A percentile compares a stretch with the other conserved stretches of the same genome.
These are phyloP conservation scores for Achlya flavicornis DNA, from an alignment of 2,888 invertebrate species.

Conservation along the genomic window DNA sequence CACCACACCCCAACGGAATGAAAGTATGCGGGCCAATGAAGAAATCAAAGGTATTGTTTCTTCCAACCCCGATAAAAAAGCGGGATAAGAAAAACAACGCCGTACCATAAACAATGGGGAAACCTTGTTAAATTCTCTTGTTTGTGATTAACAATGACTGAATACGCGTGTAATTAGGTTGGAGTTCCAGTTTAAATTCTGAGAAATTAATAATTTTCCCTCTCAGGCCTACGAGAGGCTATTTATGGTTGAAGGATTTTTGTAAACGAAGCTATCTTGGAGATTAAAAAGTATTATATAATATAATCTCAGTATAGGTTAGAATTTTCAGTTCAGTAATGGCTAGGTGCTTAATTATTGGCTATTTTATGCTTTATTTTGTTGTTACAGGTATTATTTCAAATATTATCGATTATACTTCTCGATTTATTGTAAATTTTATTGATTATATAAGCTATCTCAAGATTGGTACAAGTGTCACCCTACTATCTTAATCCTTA, in stretches of 20 bases:
- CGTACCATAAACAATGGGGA: constrained; percentile 22
- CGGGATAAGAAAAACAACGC: constrained; percentile 16
- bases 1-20: not conserved
- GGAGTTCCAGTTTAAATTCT: constrained; percentile 29
- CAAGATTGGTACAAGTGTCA: no score
- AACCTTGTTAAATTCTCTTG: constrained; percentile 32
- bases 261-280: not conserved
- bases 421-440: no score
- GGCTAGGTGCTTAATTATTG: no score
- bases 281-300: not conserved
- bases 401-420: no score
- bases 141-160: constrained; percentile 23
- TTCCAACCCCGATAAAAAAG: constrained; percentile 23
- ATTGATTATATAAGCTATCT: no score
- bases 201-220: constrained; percentile 24
- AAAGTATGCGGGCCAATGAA: constrained; percentile 30
- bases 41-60: constrained; percentile 34
- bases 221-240: constrained; percentile 1
- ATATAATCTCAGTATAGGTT: not conserved
- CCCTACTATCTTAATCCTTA: no score
- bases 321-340: no score
- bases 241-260: constrained; percentile 22
- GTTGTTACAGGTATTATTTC: no score
- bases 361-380: no score
- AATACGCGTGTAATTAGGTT: constrained; percentile 35